A percentile compares a stretch with the other conserved stretches of the same genome.
phyloP scores from a whole-genome alignment of 2,797 vertebrate genomes.

The Gymnothorax javanicus region DNA sequence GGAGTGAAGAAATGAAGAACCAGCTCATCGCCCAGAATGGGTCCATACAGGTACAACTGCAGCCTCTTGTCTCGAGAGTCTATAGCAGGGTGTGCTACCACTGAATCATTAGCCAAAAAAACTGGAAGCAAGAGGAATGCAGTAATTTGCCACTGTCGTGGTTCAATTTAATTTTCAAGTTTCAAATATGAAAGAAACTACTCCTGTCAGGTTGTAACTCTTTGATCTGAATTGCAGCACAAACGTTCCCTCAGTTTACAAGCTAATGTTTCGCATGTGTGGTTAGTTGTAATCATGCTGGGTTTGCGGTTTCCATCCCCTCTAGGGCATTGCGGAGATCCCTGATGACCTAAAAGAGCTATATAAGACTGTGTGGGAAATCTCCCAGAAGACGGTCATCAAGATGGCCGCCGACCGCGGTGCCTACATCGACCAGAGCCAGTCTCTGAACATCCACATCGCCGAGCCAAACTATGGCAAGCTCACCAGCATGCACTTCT shows the following conservation, averaged over 20 bases:
- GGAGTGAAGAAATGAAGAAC: constrained; percentile 98
- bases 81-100: no score
- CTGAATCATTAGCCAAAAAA: no score
- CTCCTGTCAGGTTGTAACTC: no score
- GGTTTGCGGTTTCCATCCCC: not conserved
- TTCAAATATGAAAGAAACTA: no score
- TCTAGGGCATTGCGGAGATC: constrained; percentile 82
- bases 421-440: constrained; percentile 96
- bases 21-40: constrained; percentile 91
- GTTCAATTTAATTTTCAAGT: no score
- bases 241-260: no score
- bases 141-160: no score
- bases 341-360: constrained; percentile 89
- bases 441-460: constrained; percentile 97
- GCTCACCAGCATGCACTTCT: constrained; percentile 99
- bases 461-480: constrained; percentile 98
- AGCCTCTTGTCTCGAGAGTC: not conserved
- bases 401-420: constrained; percentile 96
- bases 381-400: constrained; percentile 92
- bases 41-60: constrained; percentile 85
- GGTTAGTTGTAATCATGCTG: no score
- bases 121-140: no score
- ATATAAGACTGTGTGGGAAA: constrained; percentile 98
- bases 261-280: no score
- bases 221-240: no score